phyloP scores from a whole-genome alignment of 1,140 invertebrate species.

The Listronotus bonariensis region DNA sequence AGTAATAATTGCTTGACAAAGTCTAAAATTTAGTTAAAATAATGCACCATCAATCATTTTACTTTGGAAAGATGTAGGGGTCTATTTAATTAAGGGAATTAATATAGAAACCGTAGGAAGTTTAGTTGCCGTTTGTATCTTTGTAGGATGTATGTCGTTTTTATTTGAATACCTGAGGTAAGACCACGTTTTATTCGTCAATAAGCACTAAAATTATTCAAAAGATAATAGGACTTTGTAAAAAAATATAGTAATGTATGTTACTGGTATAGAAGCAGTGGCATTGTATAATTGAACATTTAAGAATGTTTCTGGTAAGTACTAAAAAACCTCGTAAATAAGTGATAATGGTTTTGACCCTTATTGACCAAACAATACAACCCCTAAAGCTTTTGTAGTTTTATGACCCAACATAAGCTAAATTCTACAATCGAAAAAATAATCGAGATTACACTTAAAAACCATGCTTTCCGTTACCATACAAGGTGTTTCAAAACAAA shows the following conservation, averaged over 20 bases:
- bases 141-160: conserved; percentile 47
- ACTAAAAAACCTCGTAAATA: too few species aligned
- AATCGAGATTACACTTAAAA: too few species aligned
- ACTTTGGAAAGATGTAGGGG: conserved; percentile 49
- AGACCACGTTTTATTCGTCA: not conserved
- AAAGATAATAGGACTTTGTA: not conserved
- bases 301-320: too few species aligned
- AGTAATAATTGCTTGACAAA: not conserved
- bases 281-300: too few species aligned
- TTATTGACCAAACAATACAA: too few species aligned
- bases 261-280: too few species aligned
- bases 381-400: too few species aligned
- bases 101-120: conserved; percentile 41
- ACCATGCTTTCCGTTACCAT: too few species aligned
- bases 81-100: conserved; percentile 51
- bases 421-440: too few species aligned
- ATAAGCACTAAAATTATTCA: not conserved
- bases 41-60: conserved; percentile 45
- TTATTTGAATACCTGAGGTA: conserved; percentile 52
- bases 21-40: conserved; percentile 4
- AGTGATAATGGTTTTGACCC: too few species aligned
- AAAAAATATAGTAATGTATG: not conserved
- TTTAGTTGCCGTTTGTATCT: conserved; percentile 47
- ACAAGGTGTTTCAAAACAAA: too few species aligned
- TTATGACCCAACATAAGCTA: too few species aligned